phyloP scores from a whole-genome alignment of 2,113 vertebrate genomes.

The Pterocles burchelli region DNA sequence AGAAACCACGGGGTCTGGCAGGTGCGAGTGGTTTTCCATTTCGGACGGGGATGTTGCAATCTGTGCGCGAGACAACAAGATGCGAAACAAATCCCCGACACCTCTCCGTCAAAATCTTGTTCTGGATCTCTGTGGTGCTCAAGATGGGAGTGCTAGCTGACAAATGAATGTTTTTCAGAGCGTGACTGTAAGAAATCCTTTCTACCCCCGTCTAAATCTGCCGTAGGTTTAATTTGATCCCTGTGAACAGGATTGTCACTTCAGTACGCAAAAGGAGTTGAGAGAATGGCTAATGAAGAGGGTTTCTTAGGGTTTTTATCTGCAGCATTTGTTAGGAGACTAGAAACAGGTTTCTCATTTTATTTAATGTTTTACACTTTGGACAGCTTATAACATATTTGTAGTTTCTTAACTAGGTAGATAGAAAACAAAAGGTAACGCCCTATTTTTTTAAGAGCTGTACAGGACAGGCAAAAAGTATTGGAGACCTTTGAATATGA shows the following conservation, averaged over 20 bases:
- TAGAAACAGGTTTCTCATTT: conserved; percentile 49
- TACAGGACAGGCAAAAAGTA: conserved; percentile 47
- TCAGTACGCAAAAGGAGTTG: neutral
- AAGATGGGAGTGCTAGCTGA: neutral
- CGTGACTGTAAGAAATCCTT: neutral
- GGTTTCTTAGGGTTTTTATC: conserved; percentile 14
- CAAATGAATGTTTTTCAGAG: conserved; percentile 41
- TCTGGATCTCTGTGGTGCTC: neutral
- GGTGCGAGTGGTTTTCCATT: neutral
- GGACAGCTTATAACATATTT: conserved; percentile 23
- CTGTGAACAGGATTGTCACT: conserved; percentile 27
- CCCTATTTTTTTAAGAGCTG: conserved; percentile 68
- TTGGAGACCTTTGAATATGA: neutral
- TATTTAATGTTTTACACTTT: conserved; percentile 46
- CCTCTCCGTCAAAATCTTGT: neutral
- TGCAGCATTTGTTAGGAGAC: conserved; percentile 62
- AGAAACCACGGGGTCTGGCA: neutral
- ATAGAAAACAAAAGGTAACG: conserved; percentile 33
- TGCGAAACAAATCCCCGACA: neutral
- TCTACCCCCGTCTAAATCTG: neutral
- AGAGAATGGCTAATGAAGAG: neutral
- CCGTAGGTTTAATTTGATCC: conserved; percentile 18
- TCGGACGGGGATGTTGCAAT: neutral
- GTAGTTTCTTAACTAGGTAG: conserved; percentile 60
- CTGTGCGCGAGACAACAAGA: neutral